Evolutionary conservation across 2,888 invertebrate genomes (phyloP), one percentile per base, ranked within the genome.

Genomic region (Oligia strigilis): DNA sequence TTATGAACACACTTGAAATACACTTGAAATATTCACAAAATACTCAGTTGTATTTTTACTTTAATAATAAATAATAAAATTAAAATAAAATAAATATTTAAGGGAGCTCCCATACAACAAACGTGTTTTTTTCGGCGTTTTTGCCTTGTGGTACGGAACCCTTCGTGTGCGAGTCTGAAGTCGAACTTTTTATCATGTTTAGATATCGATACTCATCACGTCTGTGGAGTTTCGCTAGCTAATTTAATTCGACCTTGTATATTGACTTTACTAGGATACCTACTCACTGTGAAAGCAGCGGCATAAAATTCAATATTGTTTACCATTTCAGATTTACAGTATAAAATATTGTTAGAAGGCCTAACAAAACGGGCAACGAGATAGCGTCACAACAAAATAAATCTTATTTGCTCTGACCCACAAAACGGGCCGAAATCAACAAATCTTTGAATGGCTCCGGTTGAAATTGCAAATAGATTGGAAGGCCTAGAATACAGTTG

Each of bases 391-490:
- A 79, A 74, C 65, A 64, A 67, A 82, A 85, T 77, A 81, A 80
- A 85, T 78, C 80, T 69, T 81, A 77, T 87, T 81, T 80, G 78
- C 77, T 78, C 78, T 72, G 77, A 81, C 71, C 82, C 82, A 67
- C 82, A 84, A 74, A 80, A 70, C 70, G 60, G 43, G 55, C 67
- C 75, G 72, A 80, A 79, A 80, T 79, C 80, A 80, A 85, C 79
- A 87, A 85, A 82, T 86, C 79, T 85, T 85, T 75, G 65, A 72
- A 82, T 65, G 80, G 71, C 73, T 77, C 72, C 75, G 64, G 67
- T 82, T 82, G 77, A 89, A 89, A 89, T 88, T 86, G 87, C 86
- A 89, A 89, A 88, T 84, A 87, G 81, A 88, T 88, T 85, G 87
- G 74, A 74, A 82, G 84, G 82, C 75, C 87, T 81, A 82, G 82